These are phyloP conservation scores for Heliothis peltigera DNA, from an alignment of 2,888 invertebrate species.

Conservation along the genomic window DNA sequence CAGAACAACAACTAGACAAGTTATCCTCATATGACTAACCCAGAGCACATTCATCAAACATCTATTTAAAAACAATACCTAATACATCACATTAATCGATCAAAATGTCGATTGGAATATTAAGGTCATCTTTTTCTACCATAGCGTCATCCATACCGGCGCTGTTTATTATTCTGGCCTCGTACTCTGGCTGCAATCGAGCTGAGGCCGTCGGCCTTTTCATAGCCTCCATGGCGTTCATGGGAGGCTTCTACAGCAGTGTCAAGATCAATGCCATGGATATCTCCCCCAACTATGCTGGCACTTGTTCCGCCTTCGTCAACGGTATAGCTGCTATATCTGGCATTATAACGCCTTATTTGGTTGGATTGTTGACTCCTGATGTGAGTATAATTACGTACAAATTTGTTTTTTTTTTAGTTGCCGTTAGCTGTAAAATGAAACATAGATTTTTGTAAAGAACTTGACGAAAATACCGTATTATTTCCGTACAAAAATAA, in stretches of 20 bases:
- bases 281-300: constrained; percentile 91
- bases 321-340: constrained; percentile 91
- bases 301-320: constrained; percentile 91
- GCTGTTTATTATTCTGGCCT: constrained; percentile 90
- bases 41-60: not conserved
- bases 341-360: constrained; percentile 91
- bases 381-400: constrained; percentile 85
- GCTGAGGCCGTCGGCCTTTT: constrained; percentile 87
- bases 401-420: not conserved
- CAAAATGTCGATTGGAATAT: not conserved
- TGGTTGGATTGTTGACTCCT: constrained; percentile 90
- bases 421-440: no score
- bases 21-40: not conserved
- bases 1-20: not conserved
- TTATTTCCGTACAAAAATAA: not conserved
- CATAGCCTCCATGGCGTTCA: constrained; percentile 91
- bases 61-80: not conserved
- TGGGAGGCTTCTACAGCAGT: constrained; percentile 93
- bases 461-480: no score
- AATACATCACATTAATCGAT: not conserved
- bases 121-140: constrained; percentile 61
- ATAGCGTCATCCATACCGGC: constrained; percentile 91
- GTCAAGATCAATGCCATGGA: constrained; percentile 92
- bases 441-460: no score
- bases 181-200: constrained; percentile 91